phyloP scores from a whole-genome alignment of 2,797 vertebrate genomes.

The Neomorphus geoffroyi region DNA sequence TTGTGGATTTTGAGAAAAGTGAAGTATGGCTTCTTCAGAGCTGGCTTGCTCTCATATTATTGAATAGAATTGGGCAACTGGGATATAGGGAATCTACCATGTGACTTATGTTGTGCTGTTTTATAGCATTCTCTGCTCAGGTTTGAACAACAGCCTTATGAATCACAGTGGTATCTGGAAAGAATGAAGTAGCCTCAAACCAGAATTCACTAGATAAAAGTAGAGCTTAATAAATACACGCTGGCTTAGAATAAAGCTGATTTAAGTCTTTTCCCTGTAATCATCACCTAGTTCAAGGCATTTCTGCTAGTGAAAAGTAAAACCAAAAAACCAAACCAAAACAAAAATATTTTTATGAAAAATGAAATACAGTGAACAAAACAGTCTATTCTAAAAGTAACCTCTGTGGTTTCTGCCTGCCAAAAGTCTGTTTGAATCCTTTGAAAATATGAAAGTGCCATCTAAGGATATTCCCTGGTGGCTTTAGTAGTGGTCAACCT shows the following conservation, averaged over 20 bases:
- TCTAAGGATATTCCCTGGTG: background rate
- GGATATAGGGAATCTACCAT: background rate
- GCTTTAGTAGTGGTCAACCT: background rate
- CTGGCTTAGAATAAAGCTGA: background rate
- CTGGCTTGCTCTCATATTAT: background rate
- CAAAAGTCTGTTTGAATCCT: slow-evolving; percentile 5
- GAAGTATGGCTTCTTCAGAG: background rate
- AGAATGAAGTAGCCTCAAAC: background rate
- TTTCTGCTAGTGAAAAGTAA: background rate
- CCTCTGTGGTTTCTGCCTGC: background rate
- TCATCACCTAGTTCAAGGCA: background rate
- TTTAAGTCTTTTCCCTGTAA: slow-evolving; percentile 6
- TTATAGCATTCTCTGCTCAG: background rate
- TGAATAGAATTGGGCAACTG: background rate
- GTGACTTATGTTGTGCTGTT: background rate
- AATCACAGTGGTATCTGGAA: background rate
- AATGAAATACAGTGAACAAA: background rate
- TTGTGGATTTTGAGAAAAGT: background rate
- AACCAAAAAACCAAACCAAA: too few relatives aligned
- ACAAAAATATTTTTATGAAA: background rate
- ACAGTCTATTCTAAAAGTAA: background rate
- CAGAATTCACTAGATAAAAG: background rate
- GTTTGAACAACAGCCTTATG: background rate
- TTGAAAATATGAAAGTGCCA: background rate
- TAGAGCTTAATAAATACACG: background rate